These are phyloP conservation scores for Drosophila albomicans DNA, from an alignment of 1,140 invertebrate species.

Conservation along the genomic window DNA sequence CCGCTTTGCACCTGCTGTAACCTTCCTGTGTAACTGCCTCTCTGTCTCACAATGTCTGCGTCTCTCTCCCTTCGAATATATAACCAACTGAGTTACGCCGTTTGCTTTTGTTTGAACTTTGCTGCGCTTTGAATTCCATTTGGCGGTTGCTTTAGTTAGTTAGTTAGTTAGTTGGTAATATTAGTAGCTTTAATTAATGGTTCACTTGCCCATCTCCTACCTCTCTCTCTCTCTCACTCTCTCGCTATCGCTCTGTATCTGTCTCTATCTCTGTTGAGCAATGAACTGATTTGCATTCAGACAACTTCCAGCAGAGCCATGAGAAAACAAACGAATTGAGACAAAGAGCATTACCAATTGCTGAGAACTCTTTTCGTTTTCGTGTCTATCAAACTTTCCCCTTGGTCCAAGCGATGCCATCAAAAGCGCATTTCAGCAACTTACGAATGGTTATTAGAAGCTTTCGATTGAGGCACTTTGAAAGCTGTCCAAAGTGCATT, in stretches of 20 bases:
- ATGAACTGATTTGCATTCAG: constrained; percentile 67
- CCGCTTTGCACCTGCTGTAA: not conserved
- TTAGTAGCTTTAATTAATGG: constrained; percentile 79
- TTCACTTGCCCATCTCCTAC: constrained; percentile 25
- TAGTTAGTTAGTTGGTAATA: constrained; percentile 66
- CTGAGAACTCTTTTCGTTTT: constrained; percentile 23
- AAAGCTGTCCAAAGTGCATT: not conserved
- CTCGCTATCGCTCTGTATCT: not conserved
- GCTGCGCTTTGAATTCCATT: constrained; percentile 44
- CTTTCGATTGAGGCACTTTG: not conserved
- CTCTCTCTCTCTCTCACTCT: not conserved
- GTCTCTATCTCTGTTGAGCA: constrained; percentile 54
- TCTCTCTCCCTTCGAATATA: not conserved
- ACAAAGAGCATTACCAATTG: constrained; percentile 30
- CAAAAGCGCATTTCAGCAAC: not conserved
- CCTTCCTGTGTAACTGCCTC: constrained; percentile 10
- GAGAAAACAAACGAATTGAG: constrained; percentile 62
- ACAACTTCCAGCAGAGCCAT: constrained; percentile 38
- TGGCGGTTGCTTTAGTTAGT: constrained; percentile 43
- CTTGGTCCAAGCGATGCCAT: not conserved
- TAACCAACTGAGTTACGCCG: constrained; percentile 63
- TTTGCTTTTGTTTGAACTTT: constrained; percentile 67
- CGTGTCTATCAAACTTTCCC: not conserved
- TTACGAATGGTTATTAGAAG: not conserved
- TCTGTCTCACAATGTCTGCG: not conserved